These are phyloP conservation scores for Amia ocellicauda DNA, from an alignment of 2,113 vertebrate species.

Conservation along the genomic window DNA sequence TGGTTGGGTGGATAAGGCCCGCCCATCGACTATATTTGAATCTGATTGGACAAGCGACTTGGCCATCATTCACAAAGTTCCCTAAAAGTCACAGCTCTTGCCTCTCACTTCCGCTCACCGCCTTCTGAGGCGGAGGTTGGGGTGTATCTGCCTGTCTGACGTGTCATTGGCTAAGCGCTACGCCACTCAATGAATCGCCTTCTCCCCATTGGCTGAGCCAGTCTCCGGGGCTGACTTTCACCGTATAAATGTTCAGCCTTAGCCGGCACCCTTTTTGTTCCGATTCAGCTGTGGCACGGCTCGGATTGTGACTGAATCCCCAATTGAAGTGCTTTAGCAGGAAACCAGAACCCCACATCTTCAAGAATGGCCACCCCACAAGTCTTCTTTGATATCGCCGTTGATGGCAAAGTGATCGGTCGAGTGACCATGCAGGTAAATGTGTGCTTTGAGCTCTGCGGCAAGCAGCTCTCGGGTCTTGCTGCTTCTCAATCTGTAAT, in stretches of 20 bases:
- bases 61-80: constrained; percentile 10
- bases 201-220: constrained; percentile 30
- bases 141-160: background rate
- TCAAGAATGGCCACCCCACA: constrained; percentile 56
- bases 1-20: background rate
- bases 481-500: background rate
- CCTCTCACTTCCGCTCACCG: no score
- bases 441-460: no score
- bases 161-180: accelerated
- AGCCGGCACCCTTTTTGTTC: constrained; percentile 24
- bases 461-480: no score
- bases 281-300: constrained; percentile 23
- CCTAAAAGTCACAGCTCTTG: background rate
- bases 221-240: background rate
- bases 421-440: constrained; percentile 73
- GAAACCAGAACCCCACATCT: background rate
- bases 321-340: background rate
- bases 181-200: background rate
- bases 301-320: background rate
- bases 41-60: constrained; percentile 22
- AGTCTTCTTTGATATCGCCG: constrained; percentile 70
- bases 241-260: constrained; percentile 37
- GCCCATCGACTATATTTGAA: background rate
- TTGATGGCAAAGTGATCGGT: constrained; percentile 42
- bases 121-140: background rate